Evolutionary conservation across 2,888 invertebrate species (phyloP).

Genomic region (Diplazon laetatorius): DNA sequence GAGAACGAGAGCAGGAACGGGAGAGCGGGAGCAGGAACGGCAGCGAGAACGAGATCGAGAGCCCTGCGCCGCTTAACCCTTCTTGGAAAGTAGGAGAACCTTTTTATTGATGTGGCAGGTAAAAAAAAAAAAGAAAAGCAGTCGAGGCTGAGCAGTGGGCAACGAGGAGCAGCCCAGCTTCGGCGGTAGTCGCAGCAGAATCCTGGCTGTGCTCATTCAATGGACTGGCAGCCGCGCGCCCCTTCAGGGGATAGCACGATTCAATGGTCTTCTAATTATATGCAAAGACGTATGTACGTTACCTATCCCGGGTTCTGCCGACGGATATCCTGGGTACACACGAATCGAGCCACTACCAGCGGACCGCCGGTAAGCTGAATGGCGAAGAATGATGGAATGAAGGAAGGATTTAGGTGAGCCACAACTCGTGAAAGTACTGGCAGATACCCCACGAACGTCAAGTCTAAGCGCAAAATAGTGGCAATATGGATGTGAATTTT

Average conservation of each 20-base stretch:
- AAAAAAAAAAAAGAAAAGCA: constrained; percentile 29
- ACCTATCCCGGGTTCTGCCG: constrained; percentile 62
- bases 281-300: constrained; percentile 79
- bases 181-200: constrained; percentile 37
- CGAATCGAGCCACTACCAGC: constrained; percentile 37
- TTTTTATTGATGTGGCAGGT: constrained; percentile 53
- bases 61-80: constrained; percentile 59
- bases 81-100: constrained; percentile 69
- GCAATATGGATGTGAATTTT: not conserved
- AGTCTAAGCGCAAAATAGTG: not conserved
- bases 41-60: constrained; percentile 16
- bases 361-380: constrained; percentile 48
- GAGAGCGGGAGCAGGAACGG: constrained; percentile 26
- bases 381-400: constrained; percentile 41
- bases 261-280: constrained; percentile 81
- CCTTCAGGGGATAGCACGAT: constrained; percentile 66
- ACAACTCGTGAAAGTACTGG: not conserved
- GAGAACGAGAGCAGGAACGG: constrained; percentile 51
- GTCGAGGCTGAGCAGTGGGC: constrained; percentile 28
- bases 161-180: constrained; percentile 2
- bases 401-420: constrained; percentile 57
- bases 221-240: constrained; percentile 45
- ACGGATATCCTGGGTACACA: constrained; percentile 58
- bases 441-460: not conserved
- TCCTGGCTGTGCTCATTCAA: constrained; percentile 72